phyloP scores from a whole-genome alignment of 2,888 invertebrate species.

The Polymixis flavicincta region DNA sequence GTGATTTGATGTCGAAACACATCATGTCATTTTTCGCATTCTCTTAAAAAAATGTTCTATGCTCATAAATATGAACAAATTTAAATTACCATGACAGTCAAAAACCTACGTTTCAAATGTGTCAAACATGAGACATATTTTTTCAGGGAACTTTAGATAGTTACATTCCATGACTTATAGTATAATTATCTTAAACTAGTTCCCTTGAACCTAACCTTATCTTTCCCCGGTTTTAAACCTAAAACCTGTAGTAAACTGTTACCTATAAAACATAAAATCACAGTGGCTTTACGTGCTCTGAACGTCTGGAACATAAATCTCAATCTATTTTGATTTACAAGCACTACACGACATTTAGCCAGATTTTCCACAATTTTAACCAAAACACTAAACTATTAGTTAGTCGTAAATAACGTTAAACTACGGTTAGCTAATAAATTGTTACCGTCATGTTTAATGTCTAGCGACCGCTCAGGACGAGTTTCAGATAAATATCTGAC shows the following conservation, averaged over 20 bases:
- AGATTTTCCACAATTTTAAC: conserved; percentile 42
- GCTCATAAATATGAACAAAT: no score
- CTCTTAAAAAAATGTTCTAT: no score
- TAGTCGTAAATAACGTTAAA: conserved; percentile 46
- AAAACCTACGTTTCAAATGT: no score
- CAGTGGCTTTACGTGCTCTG: neutral
- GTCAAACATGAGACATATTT: no score
- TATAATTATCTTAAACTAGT: no score
- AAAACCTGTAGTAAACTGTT: neutral
- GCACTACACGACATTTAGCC: neutral
- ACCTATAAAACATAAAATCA: neutral
- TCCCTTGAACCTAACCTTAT: no score
- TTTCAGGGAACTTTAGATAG: no score
- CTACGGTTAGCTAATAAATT: conserved; percentile 45
- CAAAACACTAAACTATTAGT: conserved; percentile 16
- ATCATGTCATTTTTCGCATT: no score
- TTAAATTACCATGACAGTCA: no score
- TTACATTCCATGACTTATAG: no score
- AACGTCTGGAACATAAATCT: conserved; percentile 1
- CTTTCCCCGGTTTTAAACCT: no score
- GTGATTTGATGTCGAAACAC: no score
- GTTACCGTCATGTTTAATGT: conserved; percentile 28
- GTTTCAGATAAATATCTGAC: conserved; percentile 32
- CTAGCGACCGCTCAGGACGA: neutral
- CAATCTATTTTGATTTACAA: conserved; percentile 28